Base-by-base conservation (phyloP, 2,797 vertebrate species). In the Micropoecilia bifurca region DNA sequence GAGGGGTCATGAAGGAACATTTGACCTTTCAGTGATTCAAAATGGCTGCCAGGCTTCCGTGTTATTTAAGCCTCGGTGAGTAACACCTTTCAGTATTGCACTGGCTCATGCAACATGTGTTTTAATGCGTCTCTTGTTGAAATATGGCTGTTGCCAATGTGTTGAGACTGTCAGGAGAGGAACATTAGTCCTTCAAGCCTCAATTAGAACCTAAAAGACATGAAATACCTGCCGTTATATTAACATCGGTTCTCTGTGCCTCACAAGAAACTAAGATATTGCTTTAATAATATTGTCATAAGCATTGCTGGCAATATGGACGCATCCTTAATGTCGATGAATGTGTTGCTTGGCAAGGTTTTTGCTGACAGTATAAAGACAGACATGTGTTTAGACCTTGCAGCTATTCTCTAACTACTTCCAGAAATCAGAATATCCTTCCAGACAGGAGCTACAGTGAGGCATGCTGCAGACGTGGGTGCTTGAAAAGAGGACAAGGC, bases 1-100 rank as follows among this genome's bases (percentile, higher is more conserved):
- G 46, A 78, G 41, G 33, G 36, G 30, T 80, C 16, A 66, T 46
- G 50, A 18, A 57, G 48, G 25, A 73, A 63, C 30, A 74, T 20
- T 50, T 46, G 28, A 57, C 45, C 43, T 57, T 75, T 47, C 43
- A 75, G 18, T 5, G 18, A 30, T 89, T 30, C 79, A 90, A 92
- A 91, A 92, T 92, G 90, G 82, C 85, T 80, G 53, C 85, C 75
- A 73, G 4, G 41, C 16, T 13, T 41, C 16, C 2, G 57, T 45
- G 61, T 50, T 41, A 20, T 63, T 74, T 66, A 66, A 48, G 45
- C 7, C 43, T 76, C 73, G 39, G 43, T 80, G 50, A 78, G 73
- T 77, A 81, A 87, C 78, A 86, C 80, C 85, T 87, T 68, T 28
- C 72, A 73, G 18, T 81, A 74, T 85, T 77, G 78, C 43, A 66